Conservation (phyloP, 2,797 vertebrate genomes). For the Sebastiscus tertius region DNA sequence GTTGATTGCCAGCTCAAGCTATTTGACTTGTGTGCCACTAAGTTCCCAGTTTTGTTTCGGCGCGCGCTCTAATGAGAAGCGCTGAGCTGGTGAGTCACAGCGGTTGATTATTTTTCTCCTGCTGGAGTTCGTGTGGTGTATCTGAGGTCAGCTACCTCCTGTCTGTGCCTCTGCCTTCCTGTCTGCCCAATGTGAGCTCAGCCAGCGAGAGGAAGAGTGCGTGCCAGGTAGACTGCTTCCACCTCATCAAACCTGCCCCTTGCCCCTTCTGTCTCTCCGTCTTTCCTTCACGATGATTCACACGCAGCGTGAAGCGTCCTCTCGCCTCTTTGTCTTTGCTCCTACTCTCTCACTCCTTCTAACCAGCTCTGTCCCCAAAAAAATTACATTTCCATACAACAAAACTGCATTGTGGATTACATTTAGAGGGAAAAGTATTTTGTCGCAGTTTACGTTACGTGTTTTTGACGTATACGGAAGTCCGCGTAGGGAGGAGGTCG, state of each 20-base stretch:
- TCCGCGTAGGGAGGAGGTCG: too few species aligned
- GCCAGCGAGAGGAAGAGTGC: constrained; percentile 43
- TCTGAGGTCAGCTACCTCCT: constrained; percentile 54
- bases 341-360: neutral
- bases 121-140: constrained; percentile 53
- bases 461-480: too few species aligned
- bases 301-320: constrained; percentile 43
- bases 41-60: constrained; percentile 10
- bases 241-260: constrained; percentile 70
- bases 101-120: constrained; percentile 67
- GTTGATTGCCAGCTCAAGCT: constrained; percentile 22
- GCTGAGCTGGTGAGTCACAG: constrained; percentile 55
- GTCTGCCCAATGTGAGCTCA: constrained; percentile 55
- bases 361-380: neutral
- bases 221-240: constrained; percentile 73
- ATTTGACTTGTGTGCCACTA: constrained; percentile 14
- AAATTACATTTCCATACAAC: fast-evolving
- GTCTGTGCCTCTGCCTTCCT: constrained; percentile 49
- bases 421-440: neutral
- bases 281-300: constrained; percentile 60
- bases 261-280: constrained; percentile 55
- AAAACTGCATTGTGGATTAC: neutral
- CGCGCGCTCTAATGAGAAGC: constrained; percentile 48
- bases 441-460: too few species aligned
- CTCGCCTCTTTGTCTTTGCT: constrained; percentile 22